These are phyloP conservation scores for Aphelenchoides avenae DNA, from an alignment of 1,140 invertebrate species.

Conservation along the genomic window DNA sequence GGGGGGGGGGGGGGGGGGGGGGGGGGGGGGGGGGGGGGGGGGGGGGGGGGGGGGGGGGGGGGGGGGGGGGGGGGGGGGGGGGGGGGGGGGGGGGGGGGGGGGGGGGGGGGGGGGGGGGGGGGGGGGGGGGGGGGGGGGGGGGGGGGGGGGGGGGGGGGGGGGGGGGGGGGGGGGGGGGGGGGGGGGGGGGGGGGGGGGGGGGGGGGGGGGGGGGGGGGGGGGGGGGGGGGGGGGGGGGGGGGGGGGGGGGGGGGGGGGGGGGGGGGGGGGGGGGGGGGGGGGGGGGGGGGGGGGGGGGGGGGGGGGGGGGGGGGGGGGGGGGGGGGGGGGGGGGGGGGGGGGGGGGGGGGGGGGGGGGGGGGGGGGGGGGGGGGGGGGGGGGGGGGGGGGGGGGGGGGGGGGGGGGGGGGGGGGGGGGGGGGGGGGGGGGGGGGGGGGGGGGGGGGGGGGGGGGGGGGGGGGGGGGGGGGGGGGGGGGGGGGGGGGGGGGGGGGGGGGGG, in stretches of 20 bases:
- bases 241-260: background rate
- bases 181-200: background rate
- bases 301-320: background rate
- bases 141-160: background rate
- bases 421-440: background rate
- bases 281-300: no score
- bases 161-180: background rate
- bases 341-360: background rate
- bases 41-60: background rate
- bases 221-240: background rate
- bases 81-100: background rate
- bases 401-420: background rate
- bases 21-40: background rate
- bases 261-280: no score
- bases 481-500: background rate
- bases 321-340: background rate
- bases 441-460: no score
- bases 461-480: no score
- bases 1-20: background rate
- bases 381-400: constrained; percentile 6
- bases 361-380: background rate
- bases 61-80: background rate
- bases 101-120: background rate
- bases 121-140: background rate
- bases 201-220: constrained; percentile 1